Conservation (phyloP, 2,113 vertebrate species). For the Anolis carolinensis region DNA sequence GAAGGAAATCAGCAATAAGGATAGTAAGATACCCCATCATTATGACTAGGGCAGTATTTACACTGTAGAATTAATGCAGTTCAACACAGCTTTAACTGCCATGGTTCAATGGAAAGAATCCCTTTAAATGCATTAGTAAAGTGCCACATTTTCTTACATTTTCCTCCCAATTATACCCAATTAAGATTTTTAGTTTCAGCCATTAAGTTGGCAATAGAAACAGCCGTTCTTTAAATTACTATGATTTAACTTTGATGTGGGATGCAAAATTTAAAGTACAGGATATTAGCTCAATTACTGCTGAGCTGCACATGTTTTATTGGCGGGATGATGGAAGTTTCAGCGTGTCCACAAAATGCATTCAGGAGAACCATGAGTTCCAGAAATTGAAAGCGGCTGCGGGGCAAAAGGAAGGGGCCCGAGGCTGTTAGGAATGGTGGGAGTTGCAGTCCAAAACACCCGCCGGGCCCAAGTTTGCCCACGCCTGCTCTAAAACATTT, state of each 20-base stretch:
- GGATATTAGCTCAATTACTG: slow-evolving; percentile 22
- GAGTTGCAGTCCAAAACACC: no score
- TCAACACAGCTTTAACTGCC: no score
- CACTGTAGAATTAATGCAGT: no score
- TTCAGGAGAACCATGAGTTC: not conserved
- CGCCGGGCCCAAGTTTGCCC: no score
- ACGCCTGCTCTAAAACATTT: no score
- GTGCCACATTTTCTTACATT: slow-evolving; percentile 20
- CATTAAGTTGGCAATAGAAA: slow-evolving; percentile 40
- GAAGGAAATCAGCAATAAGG: no score
- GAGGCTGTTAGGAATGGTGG: no score
- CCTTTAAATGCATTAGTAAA: not conserved
- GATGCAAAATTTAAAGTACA: slow-evolving; percentile 35
- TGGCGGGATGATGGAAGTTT: not conserved
- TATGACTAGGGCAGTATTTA: no score
- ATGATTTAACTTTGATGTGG: slow-evolving; percentile 34
- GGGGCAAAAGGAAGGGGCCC: no score
- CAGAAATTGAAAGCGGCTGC: no score
- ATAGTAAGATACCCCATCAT: no score
- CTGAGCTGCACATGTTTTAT: not conserved
- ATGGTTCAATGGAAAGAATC: not conserved
- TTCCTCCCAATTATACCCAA: slow-evolving; percentile 45
- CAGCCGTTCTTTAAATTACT: slow-evolving; percentile 32
- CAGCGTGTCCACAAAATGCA: not conserved
- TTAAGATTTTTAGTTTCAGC: slow-evolving; percentile 45